Percentiles rank a stretch among this genome's conserved stretches.
phyloP scores from a whole-genome alignment of 2,888 invertebrate species.

The Lepidonotus clava region DNA sequence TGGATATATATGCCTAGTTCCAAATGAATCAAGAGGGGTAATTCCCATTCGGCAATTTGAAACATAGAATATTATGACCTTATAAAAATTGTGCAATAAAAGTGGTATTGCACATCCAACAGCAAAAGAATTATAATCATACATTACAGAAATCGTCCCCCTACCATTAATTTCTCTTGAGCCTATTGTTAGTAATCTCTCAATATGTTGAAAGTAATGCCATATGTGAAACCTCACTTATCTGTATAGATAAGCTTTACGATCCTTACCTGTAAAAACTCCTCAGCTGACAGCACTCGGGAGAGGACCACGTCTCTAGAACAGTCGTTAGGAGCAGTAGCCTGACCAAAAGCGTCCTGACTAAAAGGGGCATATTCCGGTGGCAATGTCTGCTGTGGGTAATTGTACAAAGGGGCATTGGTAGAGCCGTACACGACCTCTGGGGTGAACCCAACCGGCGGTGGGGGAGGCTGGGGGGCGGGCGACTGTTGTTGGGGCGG shows the following conservation, averaged over 20 bases:
- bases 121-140: not conserved
- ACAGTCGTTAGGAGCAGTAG: not conserved
- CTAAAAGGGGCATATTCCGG: not conserved
- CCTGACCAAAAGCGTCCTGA: not conserved
- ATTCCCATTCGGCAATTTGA: no score
- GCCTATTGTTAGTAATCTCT: not conserved
- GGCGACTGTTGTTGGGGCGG: not conserved
- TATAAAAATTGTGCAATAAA: not conserved
- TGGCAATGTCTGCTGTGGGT: not conserved
- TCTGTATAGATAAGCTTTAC: no score
- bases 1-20: no score
- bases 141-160: not conserved
- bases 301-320: constrained; percentile 54
- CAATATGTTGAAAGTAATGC: not conserved
- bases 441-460: no score
- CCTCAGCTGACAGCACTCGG: constrained; percentile 59
- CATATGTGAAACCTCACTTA: no score
- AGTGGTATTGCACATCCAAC: not conserved
- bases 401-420: not conserved
- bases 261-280: constrained; percentile 58
- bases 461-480: not conserved
- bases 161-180: not conserved
- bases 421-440: no score
- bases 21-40: no score
- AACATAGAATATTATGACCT: no score